Percentiles rank a stretch among this genome's conserved stretches.
These are phyloP conservation scores for Lasioglossum calceatum DNA, from an alignment of 2,888 invertebrate species.

Conservation along the genomic window DNA sequence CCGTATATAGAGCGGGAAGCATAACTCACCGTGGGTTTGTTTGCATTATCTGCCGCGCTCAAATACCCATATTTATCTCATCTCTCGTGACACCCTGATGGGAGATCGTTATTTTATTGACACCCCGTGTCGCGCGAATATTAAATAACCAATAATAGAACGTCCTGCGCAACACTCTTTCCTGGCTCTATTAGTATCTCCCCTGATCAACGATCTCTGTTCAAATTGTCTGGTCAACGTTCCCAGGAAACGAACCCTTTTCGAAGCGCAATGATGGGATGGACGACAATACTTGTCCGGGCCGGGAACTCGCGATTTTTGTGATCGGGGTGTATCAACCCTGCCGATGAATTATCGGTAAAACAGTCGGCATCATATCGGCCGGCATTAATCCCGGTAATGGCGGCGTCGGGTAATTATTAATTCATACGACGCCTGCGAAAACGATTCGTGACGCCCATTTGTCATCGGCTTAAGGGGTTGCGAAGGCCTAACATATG, in stretches of 20 bases:
- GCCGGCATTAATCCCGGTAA: conserved; percentile 79
- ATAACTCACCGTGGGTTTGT: conserved; percentile 82
- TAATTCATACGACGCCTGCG: conserved; percentile 78
- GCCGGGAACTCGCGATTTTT: conserved; percentile 57
- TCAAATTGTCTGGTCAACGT: neutral
- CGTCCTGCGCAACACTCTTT: conserved; percentile 6
- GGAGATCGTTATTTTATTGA: conserved; percentile 79
- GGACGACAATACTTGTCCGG: conserved; percentile 62
- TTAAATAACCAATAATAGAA: conserved; percentile 65
- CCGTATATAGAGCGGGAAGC: conserved; percentile 74
- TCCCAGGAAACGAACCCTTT: neutral
- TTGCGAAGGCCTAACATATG: neutral
- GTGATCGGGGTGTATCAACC: conserved; percentile 65
- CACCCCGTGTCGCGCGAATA: conserved; percentile 68
- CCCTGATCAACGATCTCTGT: neutral
- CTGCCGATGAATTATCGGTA: conserved; percentile 71
- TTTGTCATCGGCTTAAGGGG: conserved; percentile 69
- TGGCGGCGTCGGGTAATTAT: conserved; percentile 76
- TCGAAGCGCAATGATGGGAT: accelerated
- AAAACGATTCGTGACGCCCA: conserved; percentile 76
- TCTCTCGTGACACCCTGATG: conserved; percentile 76
- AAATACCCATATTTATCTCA: conserved; percentile 82
- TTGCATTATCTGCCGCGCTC: conserved; percentile 81
- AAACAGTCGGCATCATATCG: conserved; percentile 75
- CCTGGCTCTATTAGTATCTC: neutral